Conservation (phyloP, 1,140 invertebrate genomes). For the Platyura marginata region DNA sequence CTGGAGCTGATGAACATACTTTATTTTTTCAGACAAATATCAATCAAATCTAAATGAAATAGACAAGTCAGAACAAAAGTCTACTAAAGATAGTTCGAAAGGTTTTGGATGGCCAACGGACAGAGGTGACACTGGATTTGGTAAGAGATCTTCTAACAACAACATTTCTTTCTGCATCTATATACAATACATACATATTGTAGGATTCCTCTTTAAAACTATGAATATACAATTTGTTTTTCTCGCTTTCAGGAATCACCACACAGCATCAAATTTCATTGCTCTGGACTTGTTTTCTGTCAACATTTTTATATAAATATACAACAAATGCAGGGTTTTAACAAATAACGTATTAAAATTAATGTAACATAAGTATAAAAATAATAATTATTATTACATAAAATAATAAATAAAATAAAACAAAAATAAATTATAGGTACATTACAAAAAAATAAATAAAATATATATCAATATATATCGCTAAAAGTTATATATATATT, state of each 20-base stretch:
- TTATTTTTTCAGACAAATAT: conserved; percentile 14
- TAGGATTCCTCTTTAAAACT: no score
- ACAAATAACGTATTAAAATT: background rate
- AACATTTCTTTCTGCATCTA: background rate
- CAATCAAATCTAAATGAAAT: conserved; percentile 50
- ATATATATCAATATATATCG: background rate
- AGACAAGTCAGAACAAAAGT: conserved; percentile 49
- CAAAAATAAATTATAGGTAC: background rate
- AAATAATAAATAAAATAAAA: background rate
- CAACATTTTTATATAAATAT: background rate
- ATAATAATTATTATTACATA: no score
- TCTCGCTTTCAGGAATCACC: background rate
- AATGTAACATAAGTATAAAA: no score
- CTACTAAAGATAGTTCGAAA: conserved; percentile 22
- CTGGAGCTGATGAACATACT: background rate
- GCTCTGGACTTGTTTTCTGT: background rate
- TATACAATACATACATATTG: no score
- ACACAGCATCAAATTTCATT: background rate
- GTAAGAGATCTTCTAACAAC: background rate
- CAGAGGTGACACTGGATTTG: background rate
- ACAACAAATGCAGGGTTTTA: background rate
- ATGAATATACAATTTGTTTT: no score
- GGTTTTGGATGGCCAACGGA: conserved; percentile 1
- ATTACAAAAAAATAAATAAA: background rate
- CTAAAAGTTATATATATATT: no score